Conservation (phyloP, 2,113 vertebrate genomes). For the Vidua macroura region DNA sequence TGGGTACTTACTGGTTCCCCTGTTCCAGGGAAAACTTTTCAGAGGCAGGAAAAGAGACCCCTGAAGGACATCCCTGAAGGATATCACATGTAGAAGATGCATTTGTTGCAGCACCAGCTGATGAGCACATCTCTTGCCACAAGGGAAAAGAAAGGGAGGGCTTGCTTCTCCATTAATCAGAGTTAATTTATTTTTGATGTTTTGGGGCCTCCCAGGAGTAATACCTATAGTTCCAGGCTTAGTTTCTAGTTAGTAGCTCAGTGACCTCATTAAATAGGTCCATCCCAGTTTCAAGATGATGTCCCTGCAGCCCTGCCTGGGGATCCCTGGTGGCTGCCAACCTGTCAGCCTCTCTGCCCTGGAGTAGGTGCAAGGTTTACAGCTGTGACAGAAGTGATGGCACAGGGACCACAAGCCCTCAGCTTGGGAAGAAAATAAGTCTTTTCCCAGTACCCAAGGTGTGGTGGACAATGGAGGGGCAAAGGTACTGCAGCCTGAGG, state of each 20-base stretch:
- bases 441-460: background rate
- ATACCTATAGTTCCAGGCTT: constrained; percentile 39
- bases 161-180: background rate
- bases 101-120: background rate
- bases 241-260: constrained; percentile 41
- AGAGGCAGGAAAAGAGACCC: background rate
- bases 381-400: background rate
- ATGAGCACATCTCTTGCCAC: background rate
- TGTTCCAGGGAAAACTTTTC: background rate
- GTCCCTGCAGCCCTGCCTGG: background rate
- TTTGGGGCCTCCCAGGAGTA: constrained; percentile 44
- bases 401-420: background rate
- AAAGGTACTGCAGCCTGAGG: background rate
- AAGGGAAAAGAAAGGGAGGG: background rate
- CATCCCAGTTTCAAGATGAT: constrained; percentile 18
- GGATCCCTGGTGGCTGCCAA: constrained; percentile 6
- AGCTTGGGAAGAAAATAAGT: background rate
- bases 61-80: background rate
- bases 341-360: background rate
- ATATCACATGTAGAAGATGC: background rate
- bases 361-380: background rate
- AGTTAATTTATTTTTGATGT: constrained; percentile 65
- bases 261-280: constrained; percentile 54
- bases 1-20: background rate
- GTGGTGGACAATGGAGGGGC: background rate